Evolutionary conservation across 2,888 invertebrate species (phyloP).

Genomic region (Aricia artaxerxes): DNA sequence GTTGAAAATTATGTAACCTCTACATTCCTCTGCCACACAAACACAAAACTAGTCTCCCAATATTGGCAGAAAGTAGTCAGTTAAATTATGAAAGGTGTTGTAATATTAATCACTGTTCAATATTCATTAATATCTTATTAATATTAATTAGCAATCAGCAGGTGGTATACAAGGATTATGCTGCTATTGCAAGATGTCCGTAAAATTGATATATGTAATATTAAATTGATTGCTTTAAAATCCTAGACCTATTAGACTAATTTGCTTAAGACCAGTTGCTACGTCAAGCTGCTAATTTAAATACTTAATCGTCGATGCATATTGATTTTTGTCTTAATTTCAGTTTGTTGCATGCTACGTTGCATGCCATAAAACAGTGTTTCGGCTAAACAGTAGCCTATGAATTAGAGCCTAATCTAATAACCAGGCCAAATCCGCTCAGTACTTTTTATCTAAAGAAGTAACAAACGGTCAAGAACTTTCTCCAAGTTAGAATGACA

Average conservation of each 20-base stretch:
- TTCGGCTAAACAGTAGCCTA: too few species aligned
- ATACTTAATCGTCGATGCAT: neutral
- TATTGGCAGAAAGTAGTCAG: neutral
- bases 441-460: too few species aligned
- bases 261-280: slow-evolving; percentile 14
- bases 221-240: neutral
- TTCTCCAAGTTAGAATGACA: too few species aligned
- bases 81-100: neutral
- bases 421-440: too few species aligned
- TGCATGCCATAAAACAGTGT: too few species aligned
- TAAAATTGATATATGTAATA: neutral
- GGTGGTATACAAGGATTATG: neutral
- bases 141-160: neutral
- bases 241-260: neutral
- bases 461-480: too few species aligned
- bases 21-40: neutral
- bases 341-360: neutral
- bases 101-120: neutral
- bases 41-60: neutral
- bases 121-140: neutral
- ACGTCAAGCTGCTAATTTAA: neutral
- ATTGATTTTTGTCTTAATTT: neutral
- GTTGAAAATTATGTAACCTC: neutral
- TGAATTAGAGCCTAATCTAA: too few species aligned
- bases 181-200: neutral